Percentiles rank a stretch among this genome's conserved stretches.
Conservation (phyloP, 2,797 vertebrate genomes). For the Poeciliopsis turneri region DNA sequence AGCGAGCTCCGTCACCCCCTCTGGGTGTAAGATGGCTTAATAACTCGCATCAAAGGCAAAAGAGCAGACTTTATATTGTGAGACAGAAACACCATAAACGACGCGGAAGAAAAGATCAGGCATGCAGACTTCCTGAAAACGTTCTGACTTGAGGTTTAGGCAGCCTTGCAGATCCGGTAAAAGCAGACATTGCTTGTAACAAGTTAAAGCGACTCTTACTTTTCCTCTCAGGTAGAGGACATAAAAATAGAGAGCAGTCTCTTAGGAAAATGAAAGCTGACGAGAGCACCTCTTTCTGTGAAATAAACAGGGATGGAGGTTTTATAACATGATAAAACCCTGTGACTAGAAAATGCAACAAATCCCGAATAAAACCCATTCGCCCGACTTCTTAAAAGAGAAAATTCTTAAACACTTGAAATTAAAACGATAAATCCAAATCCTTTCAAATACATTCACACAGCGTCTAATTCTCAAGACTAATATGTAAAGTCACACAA, state of each 20-base stretch:
- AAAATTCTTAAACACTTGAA: slow-evolving; percentile 17
- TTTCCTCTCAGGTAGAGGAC: slow-evolving; percentile 1
- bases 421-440: slow-evolving; percentile 7
- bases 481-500: not conserved
- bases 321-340: slow-evolving; percentile 30
- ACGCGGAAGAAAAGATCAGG: slow-evolving; percentile 35
- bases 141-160: slow-evolving; percentile 11
- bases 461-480: not conserved
- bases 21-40: slow-evolving; percentile 59
- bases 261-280: not conserved
- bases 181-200: not conserved
- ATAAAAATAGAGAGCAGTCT: not conserved
- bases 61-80: slow-evolving; percentile 57
- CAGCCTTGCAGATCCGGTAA: slow-evolving; percentile 13
- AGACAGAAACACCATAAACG: slow-evolving; percentile 40
- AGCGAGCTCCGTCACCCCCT: slow-evolving; percentile 43
- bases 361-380: slow-evolving; percentile 19
- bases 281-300: slow-evolving; percentile 4
- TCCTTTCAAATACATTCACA: not conserved
- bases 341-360: slow-evolving; percentile 19
- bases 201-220: not conserved
- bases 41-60: slow-evolving; percentile 57
- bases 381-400: slow-evolving; percentile 21
- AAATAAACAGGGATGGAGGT: slow-evolving; percentile 12
- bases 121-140: slow-evolving; percentile 35